phyloP scores from a whole-genome alignment of 1,140 invertebrate species.

The Ooceraea biroi region DNA sequence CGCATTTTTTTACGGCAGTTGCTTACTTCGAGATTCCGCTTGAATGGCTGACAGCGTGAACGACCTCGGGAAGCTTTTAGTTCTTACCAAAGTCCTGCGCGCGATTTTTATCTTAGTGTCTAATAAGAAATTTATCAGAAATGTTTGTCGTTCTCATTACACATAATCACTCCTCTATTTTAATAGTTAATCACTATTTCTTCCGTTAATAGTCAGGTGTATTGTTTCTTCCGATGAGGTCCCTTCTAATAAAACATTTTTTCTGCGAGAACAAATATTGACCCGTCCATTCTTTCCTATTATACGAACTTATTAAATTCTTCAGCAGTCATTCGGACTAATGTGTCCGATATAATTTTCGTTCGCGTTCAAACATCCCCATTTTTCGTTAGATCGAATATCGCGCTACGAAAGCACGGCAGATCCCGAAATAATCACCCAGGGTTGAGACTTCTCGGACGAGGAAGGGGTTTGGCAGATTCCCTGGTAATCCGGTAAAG shows the following conservation, averaged over 20 bases:
- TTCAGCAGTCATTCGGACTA: background rate
- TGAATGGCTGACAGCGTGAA: constrained; percentile 40
- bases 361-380: background rate
- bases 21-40: constrained; percentile 43
- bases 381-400: constrained; percentile 18
- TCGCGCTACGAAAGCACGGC: constrained; percentile 34
- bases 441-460: constrained; percentile 67
- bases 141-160: background rate
- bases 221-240: background rate
- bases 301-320: background rate
- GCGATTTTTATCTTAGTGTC: constrained; percentile 10
- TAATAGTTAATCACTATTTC: background rate
- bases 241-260: background rate
- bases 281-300: background rate
- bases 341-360: background rate
- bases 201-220: background rate
- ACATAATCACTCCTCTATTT: background rate
- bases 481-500: constrained; percentile 82
- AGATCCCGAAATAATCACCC: constrained; percentile 78
- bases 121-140: background rate
- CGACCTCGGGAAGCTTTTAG: constrained; percentile 24
- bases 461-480: constrained; percentile 74
- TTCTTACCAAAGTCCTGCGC: background rate
- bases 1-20: constrained; percentile 57
- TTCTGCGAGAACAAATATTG: background rate